phyloP scores from a whole-genome alignment of 2,113 vertebrate genomes.

The Fukomys damarensis region DNA sequence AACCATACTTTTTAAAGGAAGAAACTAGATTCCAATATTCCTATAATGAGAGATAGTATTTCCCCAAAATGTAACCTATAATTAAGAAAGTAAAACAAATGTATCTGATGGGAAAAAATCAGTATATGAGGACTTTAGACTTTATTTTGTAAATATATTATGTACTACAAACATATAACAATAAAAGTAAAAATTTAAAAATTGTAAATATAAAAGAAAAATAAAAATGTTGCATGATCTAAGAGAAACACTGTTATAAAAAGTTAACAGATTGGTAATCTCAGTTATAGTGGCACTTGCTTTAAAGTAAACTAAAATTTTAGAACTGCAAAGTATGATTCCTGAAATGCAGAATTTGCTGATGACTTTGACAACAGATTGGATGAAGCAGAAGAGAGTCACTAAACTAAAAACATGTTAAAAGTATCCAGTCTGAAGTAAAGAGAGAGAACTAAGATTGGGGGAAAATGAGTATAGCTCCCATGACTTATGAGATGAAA shows the following conservation, averaged over 20 bases:
- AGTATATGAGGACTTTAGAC: background rate
- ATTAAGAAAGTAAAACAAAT: background rate
- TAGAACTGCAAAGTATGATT: background rate
- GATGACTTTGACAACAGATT: background rate
- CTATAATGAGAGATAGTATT: background rate
- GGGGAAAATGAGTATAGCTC: background rate
- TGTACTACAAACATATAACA: background rate
- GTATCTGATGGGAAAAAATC: constrained; percentile 13
- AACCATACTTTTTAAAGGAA: background rate
- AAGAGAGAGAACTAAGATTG: background rate
- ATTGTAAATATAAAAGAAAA: background rate
- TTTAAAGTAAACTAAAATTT: background rate
- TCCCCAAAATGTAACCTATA: background rate
- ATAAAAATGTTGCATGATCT: background rate
- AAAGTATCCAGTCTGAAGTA: background rate
- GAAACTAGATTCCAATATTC: background rate
- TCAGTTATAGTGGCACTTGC: background rate
- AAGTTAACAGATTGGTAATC: background rate
- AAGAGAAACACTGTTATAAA: background rate
- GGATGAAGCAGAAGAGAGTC: background rate
- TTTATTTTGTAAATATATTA: background rate
- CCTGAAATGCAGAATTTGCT: constrained; percentile 9
- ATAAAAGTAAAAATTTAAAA: background rate
- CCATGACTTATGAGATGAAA: background rate
- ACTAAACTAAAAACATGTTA: background rate